These are phyloP conservation scores for Sarcophilus harrisii DNA, from an alignment of 2,797 vertebrate genomes.

Conservation along the genomic window DNA sequence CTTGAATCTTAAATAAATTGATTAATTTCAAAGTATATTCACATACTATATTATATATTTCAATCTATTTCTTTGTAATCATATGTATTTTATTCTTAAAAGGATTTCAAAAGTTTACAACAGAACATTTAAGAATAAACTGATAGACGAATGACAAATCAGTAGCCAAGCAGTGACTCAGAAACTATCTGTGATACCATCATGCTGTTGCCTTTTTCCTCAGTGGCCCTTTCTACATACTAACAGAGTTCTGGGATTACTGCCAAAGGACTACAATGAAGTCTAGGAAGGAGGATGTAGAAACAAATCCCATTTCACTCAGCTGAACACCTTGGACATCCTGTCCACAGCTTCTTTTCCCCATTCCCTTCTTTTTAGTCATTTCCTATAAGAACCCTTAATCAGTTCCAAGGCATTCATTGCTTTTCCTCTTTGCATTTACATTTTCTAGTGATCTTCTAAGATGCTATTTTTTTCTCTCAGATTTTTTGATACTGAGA, in stretches of 20 bases:
- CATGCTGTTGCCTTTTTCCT: not conserved
- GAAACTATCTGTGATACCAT: not conserved
- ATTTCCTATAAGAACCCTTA: not conserved
- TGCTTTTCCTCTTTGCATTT: not conserved
- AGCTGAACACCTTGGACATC: not conserved
- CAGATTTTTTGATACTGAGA: not conserved
- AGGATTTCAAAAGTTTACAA: not conserved
- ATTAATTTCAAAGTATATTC: not conserved
- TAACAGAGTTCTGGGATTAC: slow-evolving; percentile 31
- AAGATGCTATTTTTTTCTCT: not conserved
- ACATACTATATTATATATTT: not conserved
- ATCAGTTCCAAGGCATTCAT: not conserved
- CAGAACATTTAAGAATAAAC: not conserved
- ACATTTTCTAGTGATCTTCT: not conserved
- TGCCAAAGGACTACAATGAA: not conserved
- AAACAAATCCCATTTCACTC: not conserved
- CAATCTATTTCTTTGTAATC: not conserved
- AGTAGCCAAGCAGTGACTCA: slow-evolving; percentile 23
- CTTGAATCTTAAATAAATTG: not conserved
- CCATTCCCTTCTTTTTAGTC: not conserved
- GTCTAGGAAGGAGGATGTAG: not conserved
- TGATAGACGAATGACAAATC: slow-evolving; percentile 11
- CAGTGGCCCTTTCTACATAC: not conserved
- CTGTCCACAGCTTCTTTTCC: not conserved
- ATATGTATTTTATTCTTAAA: not conserved